Base-by-base conservation (phyloP, 2,888 invertebrate species). In the Scrobipalpa atriplicella region DNA sequence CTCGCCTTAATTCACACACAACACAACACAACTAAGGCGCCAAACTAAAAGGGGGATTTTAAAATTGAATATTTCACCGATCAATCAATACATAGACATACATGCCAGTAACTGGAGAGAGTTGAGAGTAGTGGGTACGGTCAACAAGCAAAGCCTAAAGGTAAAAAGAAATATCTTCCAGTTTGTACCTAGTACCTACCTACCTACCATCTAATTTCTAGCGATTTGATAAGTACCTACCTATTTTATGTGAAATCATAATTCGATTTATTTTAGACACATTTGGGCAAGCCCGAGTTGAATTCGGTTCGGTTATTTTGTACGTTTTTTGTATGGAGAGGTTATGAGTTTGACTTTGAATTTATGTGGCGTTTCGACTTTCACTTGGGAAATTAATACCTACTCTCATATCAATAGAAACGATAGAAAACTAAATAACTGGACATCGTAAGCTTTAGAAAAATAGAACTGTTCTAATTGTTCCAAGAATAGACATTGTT, bases 21-120 rank as follows among this genome's bases (percentile, higher is more conserved):
- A n/a, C 29, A 29, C 29, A 29, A 29, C 29, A n/a, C n/a, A 47
- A 47, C 47, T 47, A 47, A n/a, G 52, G 19, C 52, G 52, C 52
- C 52, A 19, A 21, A 29, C n/a, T 21, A 21, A 13, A 62, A 29
- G 29, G 41, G 18, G 13, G 18, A 60, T 64, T 63, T 67, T 16
- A 63, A 67, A 63, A 60, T 64, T 60, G 60, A 54, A 63, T 67
- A 67, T 64, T 60, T 54, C 19, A 43, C 43, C 64, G 38, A 67
- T 67, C 67, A 67, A 67, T 67, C 67, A 64, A 67, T 62, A 67
- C 67, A 43, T 54, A 67, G 54, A 67, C 67, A 43, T 54, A 51
- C 64, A 29, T 18, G 16, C 58, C 39, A 29, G 67, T 47, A 67
- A 67, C 65, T 39, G 13, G 65, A 67, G 56, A 65, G n/a, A 21